Conservation (phyloP, 2,113 vertebrate genomes). For the Cariama cristata region DNA sequence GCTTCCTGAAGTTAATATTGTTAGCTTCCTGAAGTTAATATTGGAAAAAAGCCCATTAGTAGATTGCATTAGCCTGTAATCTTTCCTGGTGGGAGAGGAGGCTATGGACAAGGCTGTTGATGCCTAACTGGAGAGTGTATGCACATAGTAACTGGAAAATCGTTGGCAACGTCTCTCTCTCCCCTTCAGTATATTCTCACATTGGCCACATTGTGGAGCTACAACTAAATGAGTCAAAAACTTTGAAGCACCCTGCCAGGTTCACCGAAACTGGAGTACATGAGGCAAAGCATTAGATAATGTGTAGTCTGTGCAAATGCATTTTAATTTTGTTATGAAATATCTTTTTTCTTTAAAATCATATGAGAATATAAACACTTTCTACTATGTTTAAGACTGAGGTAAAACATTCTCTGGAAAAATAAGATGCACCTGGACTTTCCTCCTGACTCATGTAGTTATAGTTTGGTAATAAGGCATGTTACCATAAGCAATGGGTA, state of each 20-base stretch:
- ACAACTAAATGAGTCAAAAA: slow-evolving; percentile 20
- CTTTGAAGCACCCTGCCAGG: not conserved
- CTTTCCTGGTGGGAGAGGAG: not conserved
- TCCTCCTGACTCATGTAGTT: not conserved
- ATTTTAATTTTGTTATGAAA: not conserved
- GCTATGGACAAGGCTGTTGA: not conserved
- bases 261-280: not conserved
- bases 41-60: not conserved
- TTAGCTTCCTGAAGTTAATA: not conserved
- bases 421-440: not conserved
- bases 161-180: not conserved
- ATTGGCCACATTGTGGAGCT: slow-evolving; percentile 69
- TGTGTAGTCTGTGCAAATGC: not conserved
- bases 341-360: not conserved
- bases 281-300: not conserved
- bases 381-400: not conserved
- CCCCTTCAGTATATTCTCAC: not conserved
- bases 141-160: not conserved
- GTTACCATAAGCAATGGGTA: not conserved
- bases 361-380: not conserved
- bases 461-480: not conserved
- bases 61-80: not conserved
- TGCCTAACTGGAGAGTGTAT: not conserved
- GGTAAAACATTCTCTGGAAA: not conserved
- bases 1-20: not conserved